phyloP scores from a whole-genome alignment of 2,888 invertebrate genomes.

The Griposia aprilina region DNA sequence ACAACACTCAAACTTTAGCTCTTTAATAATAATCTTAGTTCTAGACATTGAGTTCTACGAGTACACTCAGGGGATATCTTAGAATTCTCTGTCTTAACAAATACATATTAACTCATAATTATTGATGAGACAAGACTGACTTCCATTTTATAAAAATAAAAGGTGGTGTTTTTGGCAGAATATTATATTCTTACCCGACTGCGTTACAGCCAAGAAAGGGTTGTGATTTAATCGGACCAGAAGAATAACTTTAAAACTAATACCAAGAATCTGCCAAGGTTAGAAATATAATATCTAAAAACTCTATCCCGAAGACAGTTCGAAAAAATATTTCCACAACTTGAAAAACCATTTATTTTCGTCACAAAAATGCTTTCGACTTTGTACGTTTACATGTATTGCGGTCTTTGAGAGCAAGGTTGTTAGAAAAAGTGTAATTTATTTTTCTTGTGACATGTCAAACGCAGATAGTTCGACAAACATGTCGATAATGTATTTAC shows the following conservation, averaged over 20 bases:
- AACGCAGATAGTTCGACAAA: slow-evolving; percentile 58
- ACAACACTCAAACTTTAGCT: neutral
- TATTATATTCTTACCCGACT: neutral
- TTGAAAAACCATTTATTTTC: slow-evolving; percentile 39
- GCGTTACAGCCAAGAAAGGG: neutral
- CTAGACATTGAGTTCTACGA: neutral
- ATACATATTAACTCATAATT: neutral
- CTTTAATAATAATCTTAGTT: neutral
- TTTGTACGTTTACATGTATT: slow-evolving; percentile 28
- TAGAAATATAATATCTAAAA: slow-evolving; percentile 10
- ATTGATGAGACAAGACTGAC: neutral
- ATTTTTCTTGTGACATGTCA: slow-evolving; percentile 60
- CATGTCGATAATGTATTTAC: slow-evolving; percentile 52
- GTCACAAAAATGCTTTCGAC: slow-evolving; percentile 31
- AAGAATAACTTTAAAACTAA: slow-evolving; percentile 28
- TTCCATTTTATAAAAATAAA: neutral
- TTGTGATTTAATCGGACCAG: neutral
- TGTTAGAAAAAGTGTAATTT: slow-evolving; percentile 57
- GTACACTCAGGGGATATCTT: too few relatives aligned
- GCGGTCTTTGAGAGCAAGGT: slow-evolving; percentile 31
- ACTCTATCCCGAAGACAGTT: slow-evolving; percentile 16
- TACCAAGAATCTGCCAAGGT: slow-evolving; percentile 1
- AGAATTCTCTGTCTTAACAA: neutral
- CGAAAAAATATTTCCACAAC: slow-evolving; percentile 25
- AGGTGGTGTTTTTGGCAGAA: neutral